Evolutionary conservation across 2,888 invertebrate species (phyloP), one percentile per base, ranked within the genome.

Genomic region (Drepanosiphum platanoidis): DNA sequence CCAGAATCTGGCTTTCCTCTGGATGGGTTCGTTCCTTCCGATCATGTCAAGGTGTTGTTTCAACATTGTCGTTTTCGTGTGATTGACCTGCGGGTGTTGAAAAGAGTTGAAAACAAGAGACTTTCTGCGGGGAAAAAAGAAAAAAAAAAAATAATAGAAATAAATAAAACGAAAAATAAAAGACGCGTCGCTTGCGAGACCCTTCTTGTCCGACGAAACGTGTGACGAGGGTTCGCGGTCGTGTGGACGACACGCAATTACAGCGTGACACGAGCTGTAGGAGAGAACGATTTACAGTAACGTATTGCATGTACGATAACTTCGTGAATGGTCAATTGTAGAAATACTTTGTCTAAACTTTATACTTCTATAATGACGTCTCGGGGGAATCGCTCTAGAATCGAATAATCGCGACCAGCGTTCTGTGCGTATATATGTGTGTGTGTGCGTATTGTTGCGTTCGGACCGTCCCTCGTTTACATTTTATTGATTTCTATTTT

Each of bases 1-100:
- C 96, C 96, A 96, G 92, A 96, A 96, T 92, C 94, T 96, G 90
- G 96, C 96, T 92, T 96, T 96, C 92, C 95, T 95, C 92, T 95
- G 94, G 90, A 95, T 94, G 90, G 94, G 93, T 92, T 96, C 96
- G 91, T 96, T 96, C 92, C 96, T 94, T 92, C 96, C 95, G 91
- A 96, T 96, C 95, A 96, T 96, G 92, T 96, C 96, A 92, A 96
- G 94, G 92, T 96, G 96, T 91, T 92, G 95, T 92, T 94, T 95
- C 92, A 96, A 95, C 94, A 96, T 95, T 92, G 94, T 86, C 30
- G 72, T 72, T 68, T 66, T 27, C 5, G 58, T 52, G 74, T n/a
- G 52, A 27, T 52, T 42, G 79, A 80, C 46, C 11, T 81, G 36
- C 4, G 52, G 42, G 58, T 68, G 42, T 34, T 46, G 61, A 34